Evolutionary conservation across 2,113 vertebrate species (phyloP).

Genomic region (Pygoscelis adeliae): DNA sequence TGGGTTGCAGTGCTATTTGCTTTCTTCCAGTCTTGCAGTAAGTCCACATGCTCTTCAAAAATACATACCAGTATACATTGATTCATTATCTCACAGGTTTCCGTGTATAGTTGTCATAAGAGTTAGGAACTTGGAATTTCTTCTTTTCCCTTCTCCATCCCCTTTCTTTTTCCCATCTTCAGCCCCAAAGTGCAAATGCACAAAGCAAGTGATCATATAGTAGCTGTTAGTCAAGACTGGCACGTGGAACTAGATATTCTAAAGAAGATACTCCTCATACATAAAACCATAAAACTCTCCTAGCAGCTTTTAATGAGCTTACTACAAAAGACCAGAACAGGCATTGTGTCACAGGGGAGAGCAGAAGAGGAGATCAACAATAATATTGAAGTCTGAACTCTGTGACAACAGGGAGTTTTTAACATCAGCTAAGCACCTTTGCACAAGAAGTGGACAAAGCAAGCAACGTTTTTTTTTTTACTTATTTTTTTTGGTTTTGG

Average conservation of each 20-base stretch:
- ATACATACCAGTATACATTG: neutral
- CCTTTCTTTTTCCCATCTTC: neutral
- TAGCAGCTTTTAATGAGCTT: neutral
- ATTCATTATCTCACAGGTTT: neutral
- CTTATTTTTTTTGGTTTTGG: neutral
- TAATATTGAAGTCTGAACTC: neutral
- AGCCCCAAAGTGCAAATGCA: neutral
- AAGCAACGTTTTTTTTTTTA: neutral
- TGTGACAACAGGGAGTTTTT: neutral
- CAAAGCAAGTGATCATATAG: neutral
- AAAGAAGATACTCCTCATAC: neutral
- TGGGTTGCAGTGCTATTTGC: neutral
- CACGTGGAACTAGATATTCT: neutral
- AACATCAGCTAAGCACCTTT: neutral
- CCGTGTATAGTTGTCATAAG: neutral
- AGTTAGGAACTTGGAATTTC: neutral
- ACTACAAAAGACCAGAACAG: neutral
- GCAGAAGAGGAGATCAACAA: neutral
- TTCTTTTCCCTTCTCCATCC: neutral
- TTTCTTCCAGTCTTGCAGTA: neutral
- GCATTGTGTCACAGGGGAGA: neutral
- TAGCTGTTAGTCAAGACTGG: neutral
- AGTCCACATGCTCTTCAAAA: constrained; percentile 4
- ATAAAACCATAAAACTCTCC: neutral
- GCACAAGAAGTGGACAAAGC: neutral